These are phyloP conservation scores for Dasyprocta punctata DNA, from an alignment of 2,113 vertebrate genomes.

Conservation along the genomic window DNA sequence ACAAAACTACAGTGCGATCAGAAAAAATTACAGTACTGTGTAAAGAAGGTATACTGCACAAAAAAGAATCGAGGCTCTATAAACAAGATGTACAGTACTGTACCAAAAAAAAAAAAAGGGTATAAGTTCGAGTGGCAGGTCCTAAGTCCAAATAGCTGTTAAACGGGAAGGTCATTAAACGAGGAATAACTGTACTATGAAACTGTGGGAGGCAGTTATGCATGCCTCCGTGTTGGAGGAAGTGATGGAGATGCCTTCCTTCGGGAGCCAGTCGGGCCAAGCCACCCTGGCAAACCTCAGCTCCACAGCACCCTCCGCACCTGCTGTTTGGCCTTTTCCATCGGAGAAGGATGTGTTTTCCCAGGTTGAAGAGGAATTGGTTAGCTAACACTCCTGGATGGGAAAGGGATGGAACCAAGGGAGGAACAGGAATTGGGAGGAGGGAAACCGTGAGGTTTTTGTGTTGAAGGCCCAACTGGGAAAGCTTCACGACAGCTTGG, in stretches of 20 bases:
- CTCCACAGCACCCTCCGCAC: background rate
- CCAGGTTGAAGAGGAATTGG: background rate
- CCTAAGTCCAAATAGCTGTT: background rate
- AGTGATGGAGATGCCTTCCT: too few species aligned
- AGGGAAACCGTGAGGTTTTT: background rate
- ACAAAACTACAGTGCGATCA: background rate
- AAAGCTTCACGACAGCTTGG: background rate
- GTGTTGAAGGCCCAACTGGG: background rate
- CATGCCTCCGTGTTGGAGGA: too few species aligned
- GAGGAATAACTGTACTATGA: background rate
- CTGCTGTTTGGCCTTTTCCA: background rate
- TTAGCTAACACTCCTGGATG: background rate
- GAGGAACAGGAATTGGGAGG: background rate
- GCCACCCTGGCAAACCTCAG: background rate
- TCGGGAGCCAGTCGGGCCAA: background rate
- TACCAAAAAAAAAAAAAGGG: background rate
- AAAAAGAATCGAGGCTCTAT: background rate
- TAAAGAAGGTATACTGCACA: background rate
- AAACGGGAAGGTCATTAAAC: background rate
- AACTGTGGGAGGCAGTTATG: rapidly evolving
- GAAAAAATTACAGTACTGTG: too few species aligned
- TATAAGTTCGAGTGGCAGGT: background rate
- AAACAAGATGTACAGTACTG: background rate
- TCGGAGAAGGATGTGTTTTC: background rate
- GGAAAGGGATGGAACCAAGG: background rate